Base-by-base conservation (phyloP, 2,797 vertebrate species). In the Selene dorsalis region DNA sequence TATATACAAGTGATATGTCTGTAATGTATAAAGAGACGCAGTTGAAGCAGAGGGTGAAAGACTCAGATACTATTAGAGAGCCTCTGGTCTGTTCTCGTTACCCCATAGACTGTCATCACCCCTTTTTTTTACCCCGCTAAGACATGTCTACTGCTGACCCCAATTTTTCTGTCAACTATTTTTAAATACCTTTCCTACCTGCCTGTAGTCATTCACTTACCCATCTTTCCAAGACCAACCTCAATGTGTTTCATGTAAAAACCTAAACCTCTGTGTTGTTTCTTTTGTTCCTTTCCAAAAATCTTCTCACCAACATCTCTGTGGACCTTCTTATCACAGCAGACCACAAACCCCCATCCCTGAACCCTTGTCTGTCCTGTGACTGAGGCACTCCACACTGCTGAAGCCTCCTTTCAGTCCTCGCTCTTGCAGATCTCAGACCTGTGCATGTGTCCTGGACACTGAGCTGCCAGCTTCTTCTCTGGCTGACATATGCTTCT, bases 401-500 rank as follows among this genome's bases (percentile, higher is more conserved):
- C 38, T 58, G 22, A 66, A 70, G 77, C 67, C 52, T 59, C 30
- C 73, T 83, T 77, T 78, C 70, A 66, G 53, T 86, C 52, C 48
- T 69, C 66, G 35, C 26, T 50, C 56, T 82, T 68, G 79, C 69
- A 67, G 47, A 62, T 65, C 66, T 67, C 55, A 52, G 70, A 80
- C 61, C 57, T 48, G 22, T 69, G 77, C 64, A 52, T 57, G 50
- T 84, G 80, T 83, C 76, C 74, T 82, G n/a, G 1, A 22, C 67
- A 48, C 62, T 61, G 52, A 82, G 75, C 48, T 82, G 76, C 68
- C 83, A 82, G 80, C 50, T 80, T 26, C 63, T 67, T 62, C n/a
- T 84, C 72, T 61, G 63, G 78, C 82, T 87, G 83, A 83, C 79
- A 82, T 4, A 7, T 72, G 48, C 59, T 79, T 82, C 61, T 79